A percentile compares a stretch with the other conserved stretches of the same genome.
Conservation (phyloP, 2,888 invertebrate genomes). For the Argynnis bischoffii region DNA sequence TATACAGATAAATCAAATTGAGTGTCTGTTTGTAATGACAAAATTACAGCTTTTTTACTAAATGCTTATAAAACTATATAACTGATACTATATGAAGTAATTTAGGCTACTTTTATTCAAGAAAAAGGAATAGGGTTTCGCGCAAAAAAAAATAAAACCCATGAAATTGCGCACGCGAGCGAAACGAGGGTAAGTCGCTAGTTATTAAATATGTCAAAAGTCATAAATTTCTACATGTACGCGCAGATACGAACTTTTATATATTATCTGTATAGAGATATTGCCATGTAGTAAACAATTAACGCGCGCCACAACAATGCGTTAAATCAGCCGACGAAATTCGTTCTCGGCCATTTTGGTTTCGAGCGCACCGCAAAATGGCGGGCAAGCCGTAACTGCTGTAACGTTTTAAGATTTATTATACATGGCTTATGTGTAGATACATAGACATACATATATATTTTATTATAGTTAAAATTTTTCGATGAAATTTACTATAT, state of each 20-base stretch:
- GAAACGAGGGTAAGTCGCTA: no score
- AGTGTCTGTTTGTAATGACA: no score
- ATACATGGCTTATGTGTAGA: not conserved
- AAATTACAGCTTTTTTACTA: no score
- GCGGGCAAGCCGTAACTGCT: constrained; percentile 43
- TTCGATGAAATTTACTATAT: no score
- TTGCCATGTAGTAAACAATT: constrained; percentile 35
- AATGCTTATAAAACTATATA: no score
- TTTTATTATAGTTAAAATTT: not conserved
- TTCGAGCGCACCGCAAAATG: constrained; percentile 59
- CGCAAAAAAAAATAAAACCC: no score
- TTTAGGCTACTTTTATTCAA: no score
- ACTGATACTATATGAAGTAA: no score
- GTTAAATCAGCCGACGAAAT: constrained; percentile 49
- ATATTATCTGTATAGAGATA: constrained; percentile 8
- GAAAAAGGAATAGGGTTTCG: no score
- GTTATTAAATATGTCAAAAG: not conserved
- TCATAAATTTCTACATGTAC: not conserved
- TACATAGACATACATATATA: not conserved
- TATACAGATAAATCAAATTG: no score
- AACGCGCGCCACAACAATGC: constrained; percentile 36
- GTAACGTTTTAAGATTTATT: constrained; percentile 31
- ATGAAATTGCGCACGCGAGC: no score
- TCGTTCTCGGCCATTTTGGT: constrained; percentile 57
- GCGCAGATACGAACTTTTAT: no score